Percentiles rank a stretch among this genome's conserved stretches.
Evolutionary conservation across 2,113 vertebrate genomes (phyloP).

Genomic region (Kobus ellipsiprymnus): DNA sequence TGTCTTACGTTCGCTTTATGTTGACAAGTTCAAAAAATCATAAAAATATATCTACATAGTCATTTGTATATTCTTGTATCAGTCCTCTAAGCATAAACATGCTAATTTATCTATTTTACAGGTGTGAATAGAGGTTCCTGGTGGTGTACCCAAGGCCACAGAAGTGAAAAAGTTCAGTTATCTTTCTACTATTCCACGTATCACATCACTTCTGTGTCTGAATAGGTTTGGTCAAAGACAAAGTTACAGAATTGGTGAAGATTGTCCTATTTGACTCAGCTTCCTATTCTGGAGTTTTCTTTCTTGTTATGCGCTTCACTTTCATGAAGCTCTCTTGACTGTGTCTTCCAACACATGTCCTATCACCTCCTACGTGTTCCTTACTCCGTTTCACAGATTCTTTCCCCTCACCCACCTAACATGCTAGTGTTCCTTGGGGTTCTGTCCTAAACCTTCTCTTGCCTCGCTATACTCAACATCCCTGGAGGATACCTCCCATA

Average conservation of each 20-base stretch:
- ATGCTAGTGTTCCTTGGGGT: background rate
- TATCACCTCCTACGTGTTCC: background rate
- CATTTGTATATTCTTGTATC: background rate
- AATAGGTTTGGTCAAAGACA: background rate
- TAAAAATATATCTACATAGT: background rate
- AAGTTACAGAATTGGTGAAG: background rate
- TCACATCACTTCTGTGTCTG: background rate
- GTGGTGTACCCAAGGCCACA: background rate
- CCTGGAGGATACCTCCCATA: background rate
- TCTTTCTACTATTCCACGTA: background rate
- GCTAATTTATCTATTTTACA: background rate
- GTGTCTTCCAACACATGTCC: background rate
- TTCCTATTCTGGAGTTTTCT: background rate
- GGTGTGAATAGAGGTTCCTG: background rate
- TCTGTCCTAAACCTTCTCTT: background rate
- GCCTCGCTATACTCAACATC: background rate
- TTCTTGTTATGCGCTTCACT: background rate
- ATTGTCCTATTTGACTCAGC: background rate
- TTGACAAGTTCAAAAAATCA: background rate
- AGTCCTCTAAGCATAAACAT: background rate
- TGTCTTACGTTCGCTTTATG: background rate
- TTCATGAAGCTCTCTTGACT: background rate
- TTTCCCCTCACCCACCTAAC: background rate
- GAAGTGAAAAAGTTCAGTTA: background rate
- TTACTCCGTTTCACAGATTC: background rate